phyloP scores from a whole-genome alignment of 2,113 vertebrate species.

The Telmatochromis sp. region DNA sequence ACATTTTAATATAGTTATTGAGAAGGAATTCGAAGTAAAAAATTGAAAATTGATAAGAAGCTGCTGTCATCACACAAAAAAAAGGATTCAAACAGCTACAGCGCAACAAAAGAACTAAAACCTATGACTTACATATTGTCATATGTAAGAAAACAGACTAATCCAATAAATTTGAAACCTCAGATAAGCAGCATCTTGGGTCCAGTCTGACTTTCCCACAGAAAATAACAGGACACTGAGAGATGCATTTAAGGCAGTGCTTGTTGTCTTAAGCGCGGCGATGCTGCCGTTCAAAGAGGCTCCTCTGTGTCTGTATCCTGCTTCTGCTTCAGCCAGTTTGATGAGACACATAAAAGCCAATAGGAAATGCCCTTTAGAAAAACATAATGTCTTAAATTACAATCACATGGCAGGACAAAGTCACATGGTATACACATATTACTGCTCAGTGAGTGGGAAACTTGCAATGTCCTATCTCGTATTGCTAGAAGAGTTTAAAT shows the following conservation, averaged over 20 bases:
- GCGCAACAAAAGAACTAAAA: neutral
- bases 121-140: neutral
- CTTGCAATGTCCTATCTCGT: neutral
- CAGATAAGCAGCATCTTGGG: neutral
- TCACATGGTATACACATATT: neutral
- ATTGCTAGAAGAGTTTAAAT: neutral
- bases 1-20: neutral
- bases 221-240: neutral
- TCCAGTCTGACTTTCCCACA: neutral
- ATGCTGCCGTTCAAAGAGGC: neutral
- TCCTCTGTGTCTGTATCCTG: constrained; percentile 28
- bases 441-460: neutral
- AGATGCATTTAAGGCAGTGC: neutral
- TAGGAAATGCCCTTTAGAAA: neutral
- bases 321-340: constrained; percentile 4
- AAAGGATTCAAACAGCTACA: neutral
- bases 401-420: neutral
- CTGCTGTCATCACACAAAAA: neutral
- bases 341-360: constrained; percentile 6
- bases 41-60: neutral
- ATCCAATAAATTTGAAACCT: neutral
- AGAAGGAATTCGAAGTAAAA: neutral
- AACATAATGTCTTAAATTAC: neutral
- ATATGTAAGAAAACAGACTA: neutral
- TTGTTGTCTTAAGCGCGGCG: neutral